Evolutionary conservation across 2,113 vertebrate genomes (phyloP), one percentile per base, ranked within the genome.

Genomic region (Barbus barbus): DNA sequence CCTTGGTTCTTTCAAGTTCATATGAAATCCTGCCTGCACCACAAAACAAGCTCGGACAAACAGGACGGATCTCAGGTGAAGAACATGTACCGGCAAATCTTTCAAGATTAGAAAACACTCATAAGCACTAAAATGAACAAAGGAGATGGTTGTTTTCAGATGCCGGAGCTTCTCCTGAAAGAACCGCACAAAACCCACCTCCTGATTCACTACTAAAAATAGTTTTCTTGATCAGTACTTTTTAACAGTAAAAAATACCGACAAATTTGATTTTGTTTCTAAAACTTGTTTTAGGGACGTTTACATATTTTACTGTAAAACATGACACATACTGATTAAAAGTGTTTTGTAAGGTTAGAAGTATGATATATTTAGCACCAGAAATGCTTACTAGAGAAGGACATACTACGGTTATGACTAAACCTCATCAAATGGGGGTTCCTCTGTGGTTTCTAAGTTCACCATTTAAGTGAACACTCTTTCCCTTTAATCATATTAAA

Each of bases 361-460:
- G 41, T 36, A 26, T 51, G 72, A 51, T 77, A 74, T 60, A 69
- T 28, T 84, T 53, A 51, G 75, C 60, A 60, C 11, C 48, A 72
- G 78, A 48, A 60, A 41, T 79, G 74, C 74, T 53, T 81, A 87
- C 31, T 60, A 28, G 41, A 63, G 81, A 61, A 86, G 56, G 28
- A 77, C 69, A 12, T 82, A 28, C 74, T 71, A 78, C 79, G 63
- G 85, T 79, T 86, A 88, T 58, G 75, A 71, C 74, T 6, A 87
- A 88, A 88, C 41, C 87, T 75, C 81, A 86, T 85, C 86, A 84
- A 88, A 86, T 65, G 69, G 81, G 77, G 81, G 77, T 89, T 84
- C 61, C 61, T 33, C 77, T 85, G 60, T 78, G 84, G 61, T 80
- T 84, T 78, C 74, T 85, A 78, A 74, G 46, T 48, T 85, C 28